phyloP scores from a whole-genome alignment of 2,113 vertebrate species.

The Ophiodon elongatus region DNA sequence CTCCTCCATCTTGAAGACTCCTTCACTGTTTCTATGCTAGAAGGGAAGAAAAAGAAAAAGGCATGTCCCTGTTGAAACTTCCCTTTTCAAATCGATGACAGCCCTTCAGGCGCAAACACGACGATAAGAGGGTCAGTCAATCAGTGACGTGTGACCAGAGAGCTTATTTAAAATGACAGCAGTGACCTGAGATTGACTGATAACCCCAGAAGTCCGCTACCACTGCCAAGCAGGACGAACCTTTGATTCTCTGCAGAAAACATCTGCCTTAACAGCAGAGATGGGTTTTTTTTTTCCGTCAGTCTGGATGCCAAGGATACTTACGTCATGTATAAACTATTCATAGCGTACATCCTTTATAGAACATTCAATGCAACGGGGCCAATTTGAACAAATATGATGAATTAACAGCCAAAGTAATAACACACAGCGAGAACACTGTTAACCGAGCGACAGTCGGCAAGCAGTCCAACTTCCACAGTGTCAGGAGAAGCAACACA shows the following conservation, averaged over 20 bases:
- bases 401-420: neutral
- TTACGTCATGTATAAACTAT: neutral
- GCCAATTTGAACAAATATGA: neutral
- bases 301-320: neutral
- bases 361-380: too few species aligned
- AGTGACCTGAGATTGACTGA: conserved; percentile 18
- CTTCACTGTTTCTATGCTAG: neutral
- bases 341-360: neutral
- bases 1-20: neutral
- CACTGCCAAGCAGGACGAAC: neutral
- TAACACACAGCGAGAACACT: neutral
- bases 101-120: neutral
- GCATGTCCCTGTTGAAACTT: conserved; percentile 1
- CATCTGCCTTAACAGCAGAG: conserved; percentile 1
- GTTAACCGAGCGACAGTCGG: too few species aligned
- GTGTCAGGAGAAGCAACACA: neutral
- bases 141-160: conserved; percentile 29
- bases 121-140: conserved; percentile 19
- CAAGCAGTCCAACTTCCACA: neutral
- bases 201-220: neutral
- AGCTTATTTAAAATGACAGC: conserved; percentile 5
- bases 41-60: neutral
- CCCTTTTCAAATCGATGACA: neutral
- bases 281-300: neutral
- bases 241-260: neutral